A percentile compares a stretch with the other conserved stretches of the same genome.
These are phyloP conservation scores for Chrysaora quinquecirrha DNA, from an alignment of 30 jellyfish, hydroid and myxozoan species.

Conservation along the genomic window DNA sequence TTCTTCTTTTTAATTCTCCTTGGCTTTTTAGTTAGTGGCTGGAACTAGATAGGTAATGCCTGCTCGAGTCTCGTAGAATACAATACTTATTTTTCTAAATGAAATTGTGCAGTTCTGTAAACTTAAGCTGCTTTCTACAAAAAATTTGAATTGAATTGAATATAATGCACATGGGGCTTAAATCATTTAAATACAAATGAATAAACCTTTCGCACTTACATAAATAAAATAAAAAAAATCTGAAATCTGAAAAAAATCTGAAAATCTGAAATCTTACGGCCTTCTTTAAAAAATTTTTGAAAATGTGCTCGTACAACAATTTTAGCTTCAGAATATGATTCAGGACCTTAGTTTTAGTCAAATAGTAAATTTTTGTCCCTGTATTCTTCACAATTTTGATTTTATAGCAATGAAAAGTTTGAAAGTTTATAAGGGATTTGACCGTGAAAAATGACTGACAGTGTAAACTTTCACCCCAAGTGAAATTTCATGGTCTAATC, in stretches of 20 bases:
- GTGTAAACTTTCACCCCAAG: not conserved
- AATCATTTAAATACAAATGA: not conserved
- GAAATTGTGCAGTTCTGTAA: not conserved
- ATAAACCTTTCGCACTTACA: not conserved
- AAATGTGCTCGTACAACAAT: not conserved
- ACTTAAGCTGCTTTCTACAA: not conserved
- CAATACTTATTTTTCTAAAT: not conserved
- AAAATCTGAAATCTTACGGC: no score
- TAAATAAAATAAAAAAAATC: no score
- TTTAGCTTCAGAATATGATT: not conserved
- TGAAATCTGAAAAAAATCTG: no score
- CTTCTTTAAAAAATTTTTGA: not conserved
- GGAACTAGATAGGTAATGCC: not conserved
- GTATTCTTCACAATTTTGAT: not conserved
- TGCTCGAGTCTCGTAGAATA: not conserved
- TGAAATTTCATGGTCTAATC: not conserved
- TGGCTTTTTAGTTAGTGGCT: not conserved
- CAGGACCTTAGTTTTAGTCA: not conserved
- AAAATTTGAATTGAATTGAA: not conserved
- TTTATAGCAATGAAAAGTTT: not conserved
- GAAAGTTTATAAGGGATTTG: not conserved
- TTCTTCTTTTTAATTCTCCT: not conserved
- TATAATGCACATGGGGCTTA: not conserved
- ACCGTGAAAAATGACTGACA: not conserved
- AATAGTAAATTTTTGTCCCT: not conserved